Percentiles rank a stretch among this genome's conserved stretches.
Conservation (phyloP, 1,140 invertebrate species). For the Penaeus japonicus region DNA sequence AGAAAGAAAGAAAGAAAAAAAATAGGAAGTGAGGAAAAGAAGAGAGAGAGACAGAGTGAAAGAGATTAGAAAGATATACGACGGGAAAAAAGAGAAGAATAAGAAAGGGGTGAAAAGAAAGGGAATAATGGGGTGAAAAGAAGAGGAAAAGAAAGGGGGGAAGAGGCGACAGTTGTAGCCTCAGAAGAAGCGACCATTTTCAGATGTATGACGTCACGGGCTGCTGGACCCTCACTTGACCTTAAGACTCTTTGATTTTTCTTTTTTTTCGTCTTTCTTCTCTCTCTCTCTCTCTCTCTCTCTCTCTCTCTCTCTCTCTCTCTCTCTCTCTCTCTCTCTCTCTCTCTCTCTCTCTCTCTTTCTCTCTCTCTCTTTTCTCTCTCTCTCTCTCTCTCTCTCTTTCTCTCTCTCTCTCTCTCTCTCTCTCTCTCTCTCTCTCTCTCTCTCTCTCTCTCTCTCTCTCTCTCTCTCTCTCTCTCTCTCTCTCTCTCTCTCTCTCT, state of each 20-base stretch:
- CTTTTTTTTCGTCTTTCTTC: not conserved
- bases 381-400: too few relatives aligned
- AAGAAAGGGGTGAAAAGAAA: not conserved
- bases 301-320: too few relatives aligned
- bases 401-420: too few relatives aligned
- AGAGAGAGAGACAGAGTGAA: not conserved
- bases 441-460: too few relatives aligned
- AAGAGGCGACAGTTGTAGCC: not conserved
- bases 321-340: too few relatives aligned
- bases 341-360: too few relatives aligned
- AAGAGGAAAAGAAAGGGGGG: not conserved
- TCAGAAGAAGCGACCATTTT: not conserved
- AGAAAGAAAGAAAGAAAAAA: too few relatives aligned
- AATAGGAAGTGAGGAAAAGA: too few relatives aligned
- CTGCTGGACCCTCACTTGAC: not conserved
- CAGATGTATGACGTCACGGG: not conserved
- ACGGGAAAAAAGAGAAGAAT: not conserved
- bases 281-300: not conserved
- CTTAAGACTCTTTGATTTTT: not conserved
- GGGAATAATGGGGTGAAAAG: not conserved
- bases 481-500: too few relatives aligned
- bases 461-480: too few relatives aligned
- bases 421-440: too few relatives aligned
- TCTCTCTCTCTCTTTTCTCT: too few relatives aligned
- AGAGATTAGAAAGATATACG: conserved; percentile 19